Evolutionary conservation across 2,113 vertebrate species (phyloP), one percentile per base, ranked within the genome.

Genomic region (Cavia porcellus): DNA sequence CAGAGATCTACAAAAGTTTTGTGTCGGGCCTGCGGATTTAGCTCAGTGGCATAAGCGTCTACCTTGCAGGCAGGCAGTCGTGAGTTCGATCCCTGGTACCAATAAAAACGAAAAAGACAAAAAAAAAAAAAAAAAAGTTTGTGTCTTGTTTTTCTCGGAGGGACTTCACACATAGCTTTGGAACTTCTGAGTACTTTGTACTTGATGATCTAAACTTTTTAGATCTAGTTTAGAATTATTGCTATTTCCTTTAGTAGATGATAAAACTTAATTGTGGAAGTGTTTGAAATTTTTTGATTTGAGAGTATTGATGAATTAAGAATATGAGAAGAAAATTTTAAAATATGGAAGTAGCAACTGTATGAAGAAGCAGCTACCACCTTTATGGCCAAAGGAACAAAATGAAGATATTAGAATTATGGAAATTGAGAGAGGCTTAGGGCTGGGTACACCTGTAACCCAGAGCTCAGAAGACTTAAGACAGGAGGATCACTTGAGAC

Each of bases 231-330:
- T 86, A 86, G 30, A 50, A 92, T 45, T 77, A 64, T 47, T 84
- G 79, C 50, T 94, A 68, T 68, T 92, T 95, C n/a, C 30, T 77
- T 96, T 83, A 59, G 42, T 45, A 83, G 59, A 55, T 38, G 50
- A 52, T 38, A 59, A 95, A 82, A 35, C 74, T 47, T 66, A 86
- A 86, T 84, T 84, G 24, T 20, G 28, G 45, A 87, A 22, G 20
- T 72, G 61, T 20, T 86, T 83, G 72, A 90, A 80, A 35, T 38
- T 91, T 89, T 83, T 88, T 52, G 90, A 70, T 72, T 55, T 77
- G 42, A 47, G 35, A 12, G 30, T 86, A 10, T 61, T 59, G 24
- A 38, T 61, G 22, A 52, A 45, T 83, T 89, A 62, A 85, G 47
- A 93, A 62, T 59, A 32, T 50, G 82, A 32, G 62, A 89, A 90